Evolutionary conservation across 2,797 vertebrate genomes (phyloP), one percentile per base, ranked within the genome.

Genomic region (Pteropus rufus): DNA sequence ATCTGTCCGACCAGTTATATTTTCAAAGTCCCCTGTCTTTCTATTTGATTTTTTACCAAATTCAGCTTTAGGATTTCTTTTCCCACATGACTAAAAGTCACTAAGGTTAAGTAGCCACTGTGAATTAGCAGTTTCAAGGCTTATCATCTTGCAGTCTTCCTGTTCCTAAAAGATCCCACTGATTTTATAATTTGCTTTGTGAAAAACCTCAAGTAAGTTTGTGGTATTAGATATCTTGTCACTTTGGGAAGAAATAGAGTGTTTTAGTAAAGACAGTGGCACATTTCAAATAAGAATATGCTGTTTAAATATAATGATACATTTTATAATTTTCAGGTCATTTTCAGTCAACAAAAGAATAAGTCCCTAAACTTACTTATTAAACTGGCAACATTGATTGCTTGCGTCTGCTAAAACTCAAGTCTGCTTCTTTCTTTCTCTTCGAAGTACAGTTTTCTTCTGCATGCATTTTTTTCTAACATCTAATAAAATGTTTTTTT

Each of bases 401-500:
- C 54, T 60, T 75, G 18, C 64, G 19, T 36, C 18, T 88, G n/a
- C 60, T 91, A 62, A 70, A 92, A 49, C 49, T 65, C 26, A 34
- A 10, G 56, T 31, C 65, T 70, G 26, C 80, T 73, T 18, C 70
- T 81, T 84, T 24, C 58, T 80, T 93, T 94, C 49, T 94, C n/a
- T 65, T 86, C 87, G 54, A 65, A 44, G 54, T 90, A 10, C 23
- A 67, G 4, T 41, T 94, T 93, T 91, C 87, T 90, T 52, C 54
- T 96, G 96, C 93, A 90, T 92, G 93, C 24, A 16, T 62, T 75
- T 95, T 69, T n/a, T 69, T 1, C 77, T 91, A 97, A 96, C 81
- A 89, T 49, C 67, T 92, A 94, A 93, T 88, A 39, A 56, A 62
- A 14, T 21, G 10, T 58, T 52, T 70, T 89, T 79, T 82, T 26